phyloP scores from a whole-genome alignment of 2,797 vertebrate genomes.

The Chlorospingus flavigularis region DNA sequence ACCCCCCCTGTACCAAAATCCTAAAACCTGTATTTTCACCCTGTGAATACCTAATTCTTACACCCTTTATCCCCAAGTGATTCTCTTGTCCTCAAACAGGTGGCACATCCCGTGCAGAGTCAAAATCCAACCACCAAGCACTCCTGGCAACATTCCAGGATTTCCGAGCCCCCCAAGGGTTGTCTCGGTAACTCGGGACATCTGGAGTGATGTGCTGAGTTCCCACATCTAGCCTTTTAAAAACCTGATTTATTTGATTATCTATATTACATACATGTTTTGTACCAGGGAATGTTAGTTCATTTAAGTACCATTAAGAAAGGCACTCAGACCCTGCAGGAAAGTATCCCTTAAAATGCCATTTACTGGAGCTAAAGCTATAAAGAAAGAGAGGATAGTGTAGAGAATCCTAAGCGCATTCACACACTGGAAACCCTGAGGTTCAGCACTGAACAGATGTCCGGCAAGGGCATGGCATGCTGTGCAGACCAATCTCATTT shows the following conservation, averaged over 20 bases:
- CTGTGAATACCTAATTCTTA: no score
- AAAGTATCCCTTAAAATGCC: background rate
- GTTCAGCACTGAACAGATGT: background rate
- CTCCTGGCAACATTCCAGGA: no score
- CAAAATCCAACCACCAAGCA: no score
- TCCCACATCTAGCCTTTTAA: background rate
- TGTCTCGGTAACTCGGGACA: no score
- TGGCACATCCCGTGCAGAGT: no score
- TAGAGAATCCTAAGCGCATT: background rate
- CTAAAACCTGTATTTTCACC: no score
- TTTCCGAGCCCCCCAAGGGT: no score
- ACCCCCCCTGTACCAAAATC: no score
- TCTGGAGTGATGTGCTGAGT: no score
- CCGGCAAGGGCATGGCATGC: rapidly evolving
- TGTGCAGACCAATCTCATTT: background rate
- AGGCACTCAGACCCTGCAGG: background rate
- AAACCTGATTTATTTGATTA: background rate
- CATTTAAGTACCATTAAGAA: background rate
- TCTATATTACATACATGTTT: background rate
- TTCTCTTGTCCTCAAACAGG: no score
- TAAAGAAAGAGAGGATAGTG: background rate
- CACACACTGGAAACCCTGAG: background rate
- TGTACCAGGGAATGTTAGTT: background rate
- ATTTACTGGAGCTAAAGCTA: background rate
- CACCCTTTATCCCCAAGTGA: no score